Base-by-base conservation (phyloP, 2,113 vertebrate species). In the Melanotaenia duboulayi region DNA sequence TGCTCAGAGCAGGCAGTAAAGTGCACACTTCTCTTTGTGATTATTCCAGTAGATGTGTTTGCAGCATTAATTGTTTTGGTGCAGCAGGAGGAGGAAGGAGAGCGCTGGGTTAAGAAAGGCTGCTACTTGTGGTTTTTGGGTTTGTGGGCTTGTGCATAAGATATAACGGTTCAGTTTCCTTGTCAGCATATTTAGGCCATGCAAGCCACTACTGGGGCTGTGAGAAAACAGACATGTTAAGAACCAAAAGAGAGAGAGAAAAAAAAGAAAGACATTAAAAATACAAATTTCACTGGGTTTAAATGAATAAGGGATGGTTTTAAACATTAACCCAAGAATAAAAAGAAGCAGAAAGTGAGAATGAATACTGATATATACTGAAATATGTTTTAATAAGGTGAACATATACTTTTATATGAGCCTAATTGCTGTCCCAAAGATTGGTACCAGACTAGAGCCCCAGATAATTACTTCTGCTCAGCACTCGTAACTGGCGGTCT, bases 81-180 rank as follows among this genome's bases (percentile, higher is more conserved):
- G 81, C 73, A 59, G 50, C 49, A 72, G 48, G 49, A 81, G 52
- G 71, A 65, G 76, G 60, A 62, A 78, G 59, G 62, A 74, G 76
- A 65, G 85, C 62, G 54, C 69, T 49, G 64, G 77, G 82, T 86
- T 89, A 61, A 78, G 83, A 89, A 76, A 87, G 80, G 83, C 90
- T 88, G 89, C 84, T 86, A 85, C 85, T 82, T 91, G 87, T 83
- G 93, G 93, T 90, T 94, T 94, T 92, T 87, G 90, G 89, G 91
- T 92, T 93, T 92, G 90, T 83, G 92, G 87, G 89, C 87, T 92
- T 91, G 87, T 87, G 84, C 65, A 80, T 73, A 79, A 91, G 89
- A 91, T 84, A 83, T 81, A 89, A 91, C 88, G 86, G 91, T 87
- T 93, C 82, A 90, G 90, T 92, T 90, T 91, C 80, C 92, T 42